These are phyloP conservation scores for Cetonia aurata DNA, from an alignment of 2,888 invertebrate species.

Conservation along the genomic window DNA sequence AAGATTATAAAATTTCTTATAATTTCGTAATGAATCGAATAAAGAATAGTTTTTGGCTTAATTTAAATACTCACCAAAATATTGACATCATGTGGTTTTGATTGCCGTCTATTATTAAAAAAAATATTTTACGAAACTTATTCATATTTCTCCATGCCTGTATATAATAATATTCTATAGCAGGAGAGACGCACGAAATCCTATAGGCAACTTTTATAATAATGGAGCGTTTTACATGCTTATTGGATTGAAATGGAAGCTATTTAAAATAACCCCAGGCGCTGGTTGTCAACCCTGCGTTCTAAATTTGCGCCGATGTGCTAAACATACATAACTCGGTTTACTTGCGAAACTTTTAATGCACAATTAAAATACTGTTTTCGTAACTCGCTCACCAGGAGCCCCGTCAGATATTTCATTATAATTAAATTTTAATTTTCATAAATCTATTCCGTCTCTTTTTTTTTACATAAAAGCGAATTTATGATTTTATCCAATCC, in stretches of 20 bases:
- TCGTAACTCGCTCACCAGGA: conserved; percentile 60
- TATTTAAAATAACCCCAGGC: conserved; percentile 67
- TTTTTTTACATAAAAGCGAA: no score
- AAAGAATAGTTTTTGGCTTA: no score
- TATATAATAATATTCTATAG: no score
- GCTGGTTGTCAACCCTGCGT: conserved; percentile 53
- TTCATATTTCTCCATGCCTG: no score
- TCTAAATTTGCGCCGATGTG: conserved; percentile 55
- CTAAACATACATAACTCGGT: conserved; percentile 59
- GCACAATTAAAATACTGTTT: conserved; percentile 66
- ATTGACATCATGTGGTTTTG: no score
- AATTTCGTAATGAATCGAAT: no score
- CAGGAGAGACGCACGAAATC: background rate
- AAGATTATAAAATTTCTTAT: no score
- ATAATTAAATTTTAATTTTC: conserved; percentile 46
- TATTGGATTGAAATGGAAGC: conserved; percentile 68
- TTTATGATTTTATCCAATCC: no score
- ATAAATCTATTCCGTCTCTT: no score
- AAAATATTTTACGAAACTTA: no score
- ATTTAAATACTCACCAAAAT: no score
- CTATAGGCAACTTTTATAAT: conserved; percentile 56
- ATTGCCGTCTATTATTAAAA: no score
- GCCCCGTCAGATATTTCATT: conserved; percentile 41
- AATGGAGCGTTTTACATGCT: conserved; percentile 69
- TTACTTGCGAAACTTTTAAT: conserved; percentile 63